A percentile compares a stretch with the other conserved stretches of the same genome.
phyloP scores from a whole-genome alignment of 2,113 vertebrate species.

The Lonchura striata region DNA sequence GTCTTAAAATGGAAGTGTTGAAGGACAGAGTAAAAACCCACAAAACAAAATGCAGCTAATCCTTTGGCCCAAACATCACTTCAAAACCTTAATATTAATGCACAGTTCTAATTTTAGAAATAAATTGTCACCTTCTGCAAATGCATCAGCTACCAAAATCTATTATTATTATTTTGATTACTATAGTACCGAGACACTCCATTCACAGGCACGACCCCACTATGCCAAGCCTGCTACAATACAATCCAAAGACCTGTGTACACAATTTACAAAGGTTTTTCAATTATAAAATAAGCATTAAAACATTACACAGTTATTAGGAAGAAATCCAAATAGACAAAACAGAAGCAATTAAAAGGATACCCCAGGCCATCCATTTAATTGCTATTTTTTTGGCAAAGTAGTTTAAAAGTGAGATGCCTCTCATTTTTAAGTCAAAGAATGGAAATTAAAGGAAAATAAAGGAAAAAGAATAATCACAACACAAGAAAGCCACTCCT shows the following conservation, averaged over 20 bases:
- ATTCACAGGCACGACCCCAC: background rate
- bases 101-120: background rate
- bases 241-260: background rate
- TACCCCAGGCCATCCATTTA: background rate
- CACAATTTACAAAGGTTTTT: background rate
- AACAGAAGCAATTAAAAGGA: background rate
- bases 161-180: background rate
- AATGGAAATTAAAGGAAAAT: background rate
- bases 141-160: background rate
- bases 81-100: background rate
- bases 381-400: background rate
- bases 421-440: background rate
- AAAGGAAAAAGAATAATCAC: background rate
- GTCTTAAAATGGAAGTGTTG: background rate
- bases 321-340: background rate
- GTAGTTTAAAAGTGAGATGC: background rate
- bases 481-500: background rate
- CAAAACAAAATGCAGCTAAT: background rate
- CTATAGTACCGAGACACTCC: background rate
- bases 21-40: background rate
- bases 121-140: background rate
- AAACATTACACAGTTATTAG: background rate
- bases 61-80: background rate
- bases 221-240: background rate
- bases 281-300: background rate